These are phyloP conservation scores for Tragelaphus buxtoni DNA, from an alignment of 2,113 vertebrate species.

Conservation along the genomic window DNA sequence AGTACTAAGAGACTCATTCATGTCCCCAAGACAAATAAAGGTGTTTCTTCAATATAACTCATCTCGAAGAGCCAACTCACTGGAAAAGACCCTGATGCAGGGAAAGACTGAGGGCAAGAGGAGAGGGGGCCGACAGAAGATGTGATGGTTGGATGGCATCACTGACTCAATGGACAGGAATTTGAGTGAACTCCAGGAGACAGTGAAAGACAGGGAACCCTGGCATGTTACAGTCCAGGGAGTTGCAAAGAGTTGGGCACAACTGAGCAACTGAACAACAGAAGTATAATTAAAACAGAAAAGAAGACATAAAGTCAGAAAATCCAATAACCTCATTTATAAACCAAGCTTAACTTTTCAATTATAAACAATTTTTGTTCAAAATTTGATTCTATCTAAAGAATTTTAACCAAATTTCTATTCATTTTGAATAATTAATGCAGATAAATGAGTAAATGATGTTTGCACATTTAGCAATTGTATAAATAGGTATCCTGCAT, in stretches of 20 bases:
- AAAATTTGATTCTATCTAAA: neutral
- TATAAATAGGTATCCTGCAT: neutral
- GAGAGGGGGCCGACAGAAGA: neutral
- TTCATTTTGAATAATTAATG: slow-evolving; percentile 15
- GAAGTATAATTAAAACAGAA: neutral
- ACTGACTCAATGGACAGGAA: neutral
- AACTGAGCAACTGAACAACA: neutral
- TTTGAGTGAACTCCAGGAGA: neutral
- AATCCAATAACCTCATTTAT: neutral
- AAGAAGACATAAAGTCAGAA: neutral
- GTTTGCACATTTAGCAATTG: neutral
- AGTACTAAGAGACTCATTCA: neutral
- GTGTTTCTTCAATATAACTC: neutral
- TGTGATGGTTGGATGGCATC: neutral
- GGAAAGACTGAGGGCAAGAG: neutral
- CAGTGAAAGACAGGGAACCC: neutral
- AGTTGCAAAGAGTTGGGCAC: neutral
- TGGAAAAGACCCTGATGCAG: neutral
- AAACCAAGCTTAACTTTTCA: neutral
- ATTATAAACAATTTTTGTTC: neutral
- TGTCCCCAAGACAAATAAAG: neutral
- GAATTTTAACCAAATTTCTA: neutral
- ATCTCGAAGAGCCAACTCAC: neutral
- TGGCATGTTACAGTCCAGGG: neutral
- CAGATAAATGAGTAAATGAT: neutral